Conservation (phyloP, 2,797 vertebrate genomes). For the Neostethus bicornis region DNA sequence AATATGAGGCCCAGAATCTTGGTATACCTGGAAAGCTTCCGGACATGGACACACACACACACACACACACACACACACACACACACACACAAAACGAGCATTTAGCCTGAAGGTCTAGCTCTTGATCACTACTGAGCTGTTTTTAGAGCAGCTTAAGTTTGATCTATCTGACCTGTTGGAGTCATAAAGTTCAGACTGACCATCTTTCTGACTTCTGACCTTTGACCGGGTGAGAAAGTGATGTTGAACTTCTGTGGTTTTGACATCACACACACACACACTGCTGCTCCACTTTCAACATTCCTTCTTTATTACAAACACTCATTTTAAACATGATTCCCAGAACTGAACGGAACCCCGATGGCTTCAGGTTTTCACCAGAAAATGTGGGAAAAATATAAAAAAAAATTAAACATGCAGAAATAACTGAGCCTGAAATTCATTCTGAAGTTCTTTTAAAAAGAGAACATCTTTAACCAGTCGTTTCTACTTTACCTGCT, state of each 20-base stretch:
- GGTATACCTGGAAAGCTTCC: slow-evolving; percentile 39
- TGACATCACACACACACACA: neutral
- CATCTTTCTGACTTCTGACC: neutral
- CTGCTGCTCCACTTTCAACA: too few relatives aligned
- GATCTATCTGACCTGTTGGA: slow-evolving; percentile 31
- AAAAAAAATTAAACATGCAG: too few relatives aligned
- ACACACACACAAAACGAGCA: slow-evolving; percentile 1
- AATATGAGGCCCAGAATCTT: slow-evolving; percentile 26
- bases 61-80: neutral
- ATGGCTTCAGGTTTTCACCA: too few relatives aligned
- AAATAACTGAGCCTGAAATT: too few relatives aligned
- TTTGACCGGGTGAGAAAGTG: neutral
- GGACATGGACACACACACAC: neutral
- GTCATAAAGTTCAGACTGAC: neutral
- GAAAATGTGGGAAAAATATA: too few relatives aligned
- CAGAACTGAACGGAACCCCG: too few relatives aligned
- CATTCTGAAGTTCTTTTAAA: too few relatives aligned
- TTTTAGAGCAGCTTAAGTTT: slow-evolving; percentile 60
- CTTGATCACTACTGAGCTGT: slow-evolving; percentile 49
- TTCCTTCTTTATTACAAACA: too few relatives aligned
- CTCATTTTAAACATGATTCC: too few relatives aligned
- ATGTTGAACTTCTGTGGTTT: neutral
- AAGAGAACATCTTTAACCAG: too few relatives aligned
- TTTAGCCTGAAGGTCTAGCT: slow-evolving; percentile 29
- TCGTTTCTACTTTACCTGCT: slow-evolving; percentile 63